Base-by-base conservation (phyloP, 2,888 invertebrate species). In the Morpho deidamia region DNA sequence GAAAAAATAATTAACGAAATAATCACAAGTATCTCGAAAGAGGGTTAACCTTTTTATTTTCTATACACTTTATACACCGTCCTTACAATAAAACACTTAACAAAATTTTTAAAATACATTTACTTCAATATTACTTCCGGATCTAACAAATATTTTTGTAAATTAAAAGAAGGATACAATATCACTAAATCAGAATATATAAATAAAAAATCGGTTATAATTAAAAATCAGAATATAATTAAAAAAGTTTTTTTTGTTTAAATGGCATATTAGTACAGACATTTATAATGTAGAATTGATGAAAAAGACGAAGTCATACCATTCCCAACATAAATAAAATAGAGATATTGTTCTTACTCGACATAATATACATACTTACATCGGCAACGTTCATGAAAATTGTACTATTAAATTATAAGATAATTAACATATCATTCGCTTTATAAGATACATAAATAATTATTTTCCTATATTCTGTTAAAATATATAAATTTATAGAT, bases 401-500 rank as follows among this genome's bases (percentile, higher is more conserved):
- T 23, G 23, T 23, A 23, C 23, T 23, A 2, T 23, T 74, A 78
- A 69, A 78, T 65, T 58, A 48, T 83, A 82, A 83, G 83, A 76
- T 78, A 74, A 77, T 72, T 75, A 74, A 89, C 89, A 89, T 89
- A 89, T 89, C 89, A 89, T 85, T 88, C 87, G 89, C 89, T 88
- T 89, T 84, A 81, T 87, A 87, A 87, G 84, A 80, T 67, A 71
- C 70, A 70, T 77, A 77, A 60, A 55, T 49, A 53, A 43, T 50
- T 49, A 42, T 40, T 70, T 66, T 74, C 71, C 69, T 54, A 55
- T 59, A 55, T 61, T 53, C 55, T 55, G 66, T 66, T 67, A 65
- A 69, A 71, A 51, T 62, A 56, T 58, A 51, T 50, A 56, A 48
- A 44, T 58, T 53, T 55, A 56, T 42, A 11, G 8, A 32, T 54